phyloP scores from a whole-genome alignment of 2,888 invertebrate species.

The Tipula helvola region DNA sequence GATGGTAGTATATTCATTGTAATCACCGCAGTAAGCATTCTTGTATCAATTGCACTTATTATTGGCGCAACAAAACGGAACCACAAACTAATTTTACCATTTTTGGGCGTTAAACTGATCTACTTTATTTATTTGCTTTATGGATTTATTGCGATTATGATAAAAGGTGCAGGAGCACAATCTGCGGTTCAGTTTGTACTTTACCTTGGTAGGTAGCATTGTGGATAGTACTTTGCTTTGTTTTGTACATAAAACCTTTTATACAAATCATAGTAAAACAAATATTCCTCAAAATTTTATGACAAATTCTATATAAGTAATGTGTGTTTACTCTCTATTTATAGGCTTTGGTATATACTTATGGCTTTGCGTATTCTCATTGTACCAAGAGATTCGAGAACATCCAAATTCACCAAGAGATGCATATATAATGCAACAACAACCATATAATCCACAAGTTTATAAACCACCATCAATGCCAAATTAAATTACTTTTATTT shows the following conservation, averaged over 20 bases:
- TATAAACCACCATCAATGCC: neutral
- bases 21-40: neutral
- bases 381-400: neutral
- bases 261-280: neutral
- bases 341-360: neutral
- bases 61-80: neutral
- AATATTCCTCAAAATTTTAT: neutral
- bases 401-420: neutral
- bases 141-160: neutral
- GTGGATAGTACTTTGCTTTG: neutral
- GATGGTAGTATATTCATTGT: neutral
- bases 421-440: neutral
- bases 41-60: neutral
- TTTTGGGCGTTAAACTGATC: neutral
- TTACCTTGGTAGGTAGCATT: neutral
- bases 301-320: neutral
- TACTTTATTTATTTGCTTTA: neutral
- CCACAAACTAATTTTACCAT: neutral
- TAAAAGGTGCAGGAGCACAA: neutral
- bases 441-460: neutral
- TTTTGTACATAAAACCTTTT: neutral
- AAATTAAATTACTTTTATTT: neutral
- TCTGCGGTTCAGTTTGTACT: neutral
- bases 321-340: neutral
- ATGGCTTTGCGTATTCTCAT: constrained; percentile 4